phyloP scores from a whole-genome alignment of 2,797 vertebrate species.

The Distichodus sexfasciatus region DNA sequence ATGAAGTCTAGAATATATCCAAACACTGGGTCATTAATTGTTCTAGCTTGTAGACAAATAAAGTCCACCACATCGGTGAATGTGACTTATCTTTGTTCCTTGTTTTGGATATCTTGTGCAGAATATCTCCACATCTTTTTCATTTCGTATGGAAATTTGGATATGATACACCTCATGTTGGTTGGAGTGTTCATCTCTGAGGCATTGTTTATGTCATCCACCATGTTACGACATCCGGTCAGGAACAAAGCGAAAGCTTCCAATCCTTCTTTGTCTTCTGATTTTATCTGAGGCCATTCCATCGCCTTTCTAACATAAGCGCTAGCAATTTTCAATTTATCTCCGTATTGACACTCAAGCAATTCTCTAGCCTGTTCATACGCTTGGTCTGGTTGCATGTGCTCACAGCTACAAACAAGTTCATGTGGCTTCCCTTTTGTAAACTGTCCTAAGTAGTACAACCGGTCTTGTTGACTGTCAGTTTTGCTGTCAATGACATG shows the following conservation, averaged over 20 bases:
- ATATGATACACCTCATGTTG: not conserved
- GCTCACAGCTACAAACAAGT: not conserved
- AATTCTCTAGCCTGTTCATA: not conserved
- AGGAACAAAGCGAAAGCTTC: not conserved
- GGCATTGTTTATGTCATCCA: not conserved
- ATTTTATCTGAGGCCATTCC: not conserved
- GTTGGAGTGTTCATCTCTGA: conserved; percentile 1
- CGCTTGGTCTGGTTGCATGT: not conserved
- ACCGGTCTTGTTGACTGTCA: not conserved
- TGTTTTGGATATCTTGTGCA: too few relatives aligned
- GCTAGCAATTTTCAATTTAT: not conserved
- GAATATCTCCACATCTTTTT: not conserved
- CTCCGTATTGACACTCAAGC: not conserved
- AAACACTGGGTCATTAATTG: too few relatives aligned
- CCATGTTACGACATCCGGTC: not conserved
- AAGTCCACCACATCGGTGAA: too few relatives aligned
- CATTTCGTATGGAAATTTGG: not conserved
- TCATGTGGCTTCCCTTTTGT: not conserved
- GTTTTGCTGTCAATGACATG: not conserved
- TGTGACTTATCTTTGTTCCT: too few relatives aligned
- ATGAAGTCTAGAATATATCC: too few relatives aligned
- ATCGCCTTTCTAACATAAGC: too few relatives aligned
- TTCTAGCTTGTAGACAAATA: too few relatives aligned
- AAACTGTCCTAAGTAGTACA: not conserved
- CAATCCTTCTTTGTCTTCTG: not conserved